Evolutionary conservation across 2,113 vertebrate genomes (phyloP), one percentile per base, ranked within the genome.

Genomic region (Limanda limanda): DNA sequence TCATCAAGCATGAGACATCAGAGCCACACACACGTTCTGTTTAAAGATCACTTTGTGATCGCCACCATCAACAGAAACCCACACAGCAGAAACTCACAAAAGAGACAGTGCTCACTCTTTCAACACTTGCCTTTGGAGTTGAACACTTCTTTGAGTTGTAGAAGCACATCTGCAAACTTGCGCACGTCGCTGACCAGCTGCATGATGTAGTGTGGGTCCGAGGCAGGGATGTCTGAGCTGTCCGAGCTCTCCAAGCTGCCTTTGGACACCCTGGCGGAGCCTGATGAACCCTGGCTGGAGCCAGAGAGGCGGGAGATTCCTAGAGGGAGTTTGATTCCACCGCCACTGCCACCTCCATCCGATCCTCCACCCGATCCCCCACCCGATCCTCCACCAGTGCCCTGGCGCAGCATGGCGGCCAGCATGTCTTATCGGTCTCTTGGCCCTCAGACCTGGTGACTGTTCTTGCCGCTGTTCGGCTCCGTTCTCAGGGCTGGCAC

Each of bases 191-290:
- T 96, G 89, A 98, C 97, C 88, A 98, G 92, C 85, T 97, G 96
- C 96, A 97, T 97, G 84, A 99, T 98, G 75, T 97, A 98, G 78
- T 97, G 94, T 12, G 96, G 96, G 84, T 98, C 97, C 21, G 96
- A 94, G 78, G 89, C 70, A 40, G 95, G 89, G 57, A 71, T 90
- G 35, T 97, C 95, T 20, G 91, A 89, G 79, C 91, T 91, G 66
- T 95, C 95, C 0, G 92, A 92, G 93, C 92, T 95, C 88, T 91
- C 78, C 2, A 94, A 95, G 72, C 90, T 90, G 40, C 93, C 95
- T 88, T 96, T 93, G 65, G 93, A 91, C 75, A 86, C 88, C 81
- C 95, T 93, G 17, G 93, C 71, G 17, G 91, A 87, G 86, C 95
- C 91, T 27, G 94, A 85, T 76, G 95, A 95, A 79, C 84, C 78